Conservation (phyloP, 2,888 invertebrate species). For the Cephus sareptanus region DNA sequence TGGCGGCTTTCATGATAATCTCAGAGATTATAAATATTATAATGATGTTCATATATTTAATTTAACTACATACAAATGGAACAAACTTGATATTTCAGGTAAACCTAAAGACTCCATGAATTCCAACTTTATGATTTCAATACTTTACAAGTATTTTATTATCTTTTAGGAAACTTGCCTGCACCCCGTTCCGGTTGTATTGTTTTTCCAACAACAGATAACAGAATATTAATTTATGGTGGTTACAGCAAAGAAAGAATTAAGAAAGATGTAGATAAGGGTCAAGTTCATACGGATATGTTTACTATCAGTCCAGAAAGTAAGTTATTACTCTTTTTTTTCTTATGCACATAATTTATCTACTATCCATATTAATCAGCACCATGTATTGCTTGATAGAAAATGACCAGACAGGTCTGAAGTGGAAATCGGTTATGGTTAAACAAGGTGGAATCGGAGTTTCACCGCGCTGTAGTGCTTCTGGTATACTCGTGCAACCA, state of each 20-base stretch:
- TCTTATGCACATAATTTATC: conserved; percentile 7
- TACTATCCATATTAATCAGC: background rate
- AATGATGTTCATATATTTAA: conserved; percentile 89
- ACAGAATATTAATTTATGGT: conserved; percentile 77
- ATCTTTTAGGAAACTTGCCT: conserved; percentile 73
- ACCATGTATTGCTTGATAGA: conserved; percentile 61
- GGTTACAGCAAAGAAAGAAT: conserved; percentile 81
- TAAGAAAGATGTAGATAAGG: conserved; percentile 81
- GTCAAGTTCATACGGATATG: conserved; percentile 78
- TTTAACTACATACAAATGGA: conserved; percentile 83
- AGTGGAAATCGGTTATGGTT: conserved; percentile 78
- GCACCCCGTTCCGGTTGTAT: conserved; percentile 85
- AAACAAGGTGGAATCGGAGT: conserved; percentile 76
- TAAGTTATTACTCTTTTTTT: conserved; percentile 59
- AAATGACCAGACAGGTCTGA: conserved; percentile 70
- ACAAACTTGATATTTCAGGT: conserved; percentile 71
- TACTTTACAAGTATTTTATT: background rate
- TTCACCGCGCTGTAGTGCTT: conserved; percentile 76
- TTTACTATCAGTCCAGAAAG: conserved; percentile 74
- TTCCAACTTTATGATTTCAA: conserved; percentile 12
- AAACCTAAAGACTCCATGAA: conserved; percentile 14
- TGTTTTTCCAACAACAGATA: conserved; percentile 74
- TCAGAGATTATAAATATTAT: conserved; percentile 86
- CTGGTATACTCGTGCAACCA: conserved; percentile 73
- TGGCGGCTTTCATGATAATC: conserved; percentile 93